Percentiles rank a stretch among this genome's conserved stretches.
Conservation (phyloP, 35 echinoderm and acorn worm species). For the Hemicentrotus pulcherrimus region DNA sequence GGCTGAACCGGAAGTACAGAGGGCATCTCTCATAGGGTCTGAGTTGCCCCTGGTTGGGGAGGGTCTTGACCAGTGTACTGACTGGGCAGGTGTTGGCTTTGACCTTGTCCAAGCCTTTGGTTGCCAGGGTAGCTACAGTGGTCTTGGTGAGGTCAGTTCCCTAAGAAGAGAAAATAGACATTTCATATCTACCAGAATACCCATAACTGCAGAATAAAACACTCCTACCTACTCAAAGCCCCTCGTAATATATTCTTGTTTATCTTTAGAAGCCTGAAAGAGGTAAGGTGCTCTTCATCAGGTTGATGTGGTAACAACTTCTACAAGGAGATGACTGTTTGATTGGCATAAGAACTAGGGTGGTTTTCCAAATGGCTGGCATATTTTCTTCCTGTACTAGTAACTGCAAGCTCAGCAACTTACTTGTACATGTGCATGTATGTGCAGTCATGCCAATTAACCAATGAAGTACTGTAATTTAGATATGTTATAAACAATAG, state of each 20-base stretch:
- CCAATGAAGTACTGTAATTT: neutral
- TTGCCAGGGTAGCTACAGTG: conserved; percentile 74
- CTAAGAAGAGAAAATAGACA: neutral
- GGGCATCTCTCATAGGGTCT: conserved; percentile 76
- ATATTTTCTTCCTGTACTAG: neutral
- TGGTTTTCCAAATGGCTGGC: neutral
- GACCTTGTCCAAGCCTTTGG: conserved; percentile 69
- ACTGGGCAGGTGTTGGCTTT: conserved; percentile 65
- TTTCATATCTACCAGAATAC: neutral
- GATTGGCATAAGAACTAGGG: neutral
- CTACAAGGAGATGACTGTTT: neutral
- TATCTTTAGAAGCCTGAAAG: too few relatives aligned
- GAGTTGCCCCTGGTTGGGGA: conserved; percentile 84
- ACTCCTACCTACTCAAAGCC: neutral
- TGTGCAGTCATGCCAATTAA: neutral
- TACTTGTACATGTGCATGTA: too few relatives aligned
- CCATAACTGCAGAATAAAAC: neutral
- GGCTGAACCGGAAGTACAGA: conserved; percentile 89
- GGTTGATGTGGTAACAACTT: neutral
- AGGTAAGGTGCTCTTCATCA: neutral
- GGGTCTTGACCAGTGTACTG: conserved; percentile 78
- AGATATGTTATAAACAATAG: neutral
- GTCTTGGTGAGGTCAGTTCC: conserved; percentile 92
- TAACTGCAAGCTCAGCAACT: neutral
- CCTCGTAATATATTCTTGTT: neutral